Conservation (phyloP, 2,797 vertebrate genomes). For the Enteromius thamalakanensis region DNA sequence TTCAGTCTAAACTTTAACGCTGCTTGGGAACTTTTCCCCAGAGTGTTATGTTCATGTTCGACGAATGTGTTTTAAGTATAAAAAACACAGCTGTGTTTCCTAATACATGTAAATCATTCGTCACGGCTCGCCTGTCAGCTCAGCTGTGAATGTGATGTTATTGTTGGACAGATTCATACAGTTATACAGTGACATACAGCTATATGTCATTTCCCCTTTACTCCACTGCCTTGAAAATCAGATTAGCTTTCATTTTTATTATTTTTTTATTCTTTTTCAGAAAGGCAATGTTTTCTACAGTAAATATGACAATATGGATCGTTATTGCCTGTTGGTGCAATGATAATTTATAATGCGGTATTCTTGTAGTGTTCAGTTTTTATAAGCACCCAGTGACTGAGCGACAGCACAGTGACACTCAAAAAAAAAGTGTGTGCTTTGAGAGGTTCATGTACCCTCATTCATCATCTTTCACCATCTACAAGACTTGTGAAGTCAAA, state of each 20-base stretch:
- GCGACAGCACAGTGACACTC: neutral
- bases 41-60: conserved; percentile 29
- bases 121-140: neutral
- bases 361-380: neutral
- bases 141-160: conserved; percentile 26
- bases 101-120: conserved; percentile 46
- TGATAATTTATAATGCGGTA: neutral
- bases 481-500: neutral
- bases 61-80: conserved; percentile 41
- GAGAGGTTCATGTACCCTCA: neutral
- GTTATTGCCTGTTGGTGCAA: neutral
- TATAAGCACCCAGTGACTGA: neutral
- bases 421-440: neutral
- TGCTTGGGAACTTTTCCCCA: neutral
- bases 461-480: neutral
- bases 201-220: neutral
- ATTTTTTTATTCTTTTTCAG: neutral
- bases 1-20: conserved; percentile 16
- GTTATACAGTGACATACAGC: conserved; percentile 5
- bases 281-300: neutral
- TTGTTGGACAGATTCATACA: conserved; percentile 5
- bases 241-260: neutral
- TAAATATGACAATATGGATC: neutral
- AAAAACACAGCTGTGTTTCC: conserved; percentile 66
- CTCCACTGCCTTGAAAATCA: neutral